Base-by-base conservation (phyloP, 1,140 invertebrate species). In the Nilaparvata lugens region DNA sequence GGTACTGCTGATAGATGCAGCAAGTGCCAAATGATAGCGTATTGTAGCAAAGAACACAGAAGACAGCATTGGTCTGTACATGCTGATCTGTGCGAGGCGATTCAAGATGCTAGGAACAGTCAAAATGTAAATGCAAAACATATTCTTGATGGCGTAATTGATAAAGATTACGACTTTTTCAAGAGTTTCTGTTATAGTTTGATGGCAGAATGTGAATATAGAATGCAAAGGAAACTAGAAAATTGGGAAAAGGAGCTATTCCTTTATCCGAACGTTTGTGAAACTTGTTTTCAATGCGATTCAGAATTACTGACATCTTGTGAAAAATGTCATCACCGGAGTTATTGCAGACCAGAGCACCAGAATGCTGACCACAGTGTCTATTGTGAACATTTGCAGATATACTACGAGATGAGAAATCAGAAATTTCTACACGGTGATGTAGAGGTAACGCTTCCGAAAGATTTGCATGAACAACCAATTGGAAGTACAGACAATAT, bases 161-260 rank as follows among this genome's bases (percentile, higher is more conserved):
- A 13, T 78, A 84, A 1, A 74, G 81, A 58, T 86, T 83, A 65
- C 72, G 83, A 1, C 71, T 80, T 1, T 75, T 83, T 16, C 72
- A 48, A 48, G 84, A 16, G 77, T 85, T 68, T 77, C 82, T 56
- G 73, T 79, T 64, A 79, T 11, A 48, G 18, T 48, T 48, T 48
- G 18, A 48, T 87, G 38, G 73, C 78, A 0, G 75, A 79, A 2
- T 76, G 82, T 52, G 80, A 85, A 64, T 75, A 78, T 45, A 71
- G 74, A 1, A 68, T 87, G 3, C 78, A 78, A 40, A 76, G 85
- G 35, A 67, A 70, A 5, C 65, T 88, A 21, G 72, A 79, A 11
- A 75, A 83, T 0, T 85, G 81, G 73, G 85, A 88, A 65, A 79
- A 79, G 55, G 86, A 88, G 65, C 78, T 83, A 0, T 67, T 88